Conservation (phyloP, 1,140 invertebrate genomes). For the Hetaerina americana region DNA sequence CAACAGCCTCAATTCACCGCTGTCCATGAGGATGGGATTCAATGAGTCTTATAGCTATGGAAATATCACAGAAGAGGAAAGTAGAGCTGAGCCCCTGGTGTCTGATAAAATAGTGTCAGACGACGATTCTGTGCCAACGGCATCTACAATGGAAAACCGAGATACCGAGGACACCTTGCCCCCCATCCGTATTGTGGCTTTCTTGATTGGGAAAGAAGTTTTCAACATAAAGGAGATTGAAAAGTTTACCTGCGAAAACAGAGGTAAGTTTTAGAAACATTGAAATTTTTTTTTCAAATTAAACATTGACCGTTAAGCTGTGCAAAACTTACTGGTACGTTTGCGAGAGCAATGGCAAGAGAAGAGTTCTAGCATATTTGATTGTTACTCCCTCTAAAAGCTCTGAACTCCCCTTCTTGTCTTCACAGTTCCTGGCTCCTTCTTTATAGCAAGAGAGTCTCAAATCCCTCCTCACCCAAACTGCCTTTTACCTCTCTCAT, state of each 20-base stretch:
- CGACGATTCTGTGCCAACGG: not conserved
- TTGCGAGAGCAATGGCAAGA: too few relatives aligned
- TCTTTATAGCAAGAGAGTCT: too few relatives aligned
- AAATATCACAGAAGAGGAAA: not conserved
- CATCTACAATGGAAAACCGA: not conserved
- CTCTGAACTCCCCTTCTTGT: too few relatives aligned
- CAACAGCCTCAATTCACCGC: conserved; percentile 43
- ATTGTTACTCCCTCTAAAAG: too few relatives aligned
- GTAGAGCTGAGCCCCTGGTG: not conserved
- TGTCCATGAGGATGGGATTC: conserved; percentile 26
- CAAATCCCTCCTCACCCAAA: too few relatives aligned
- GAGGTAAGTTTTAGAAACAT: too few relatives aligned
- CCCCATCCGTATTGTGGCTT: conserved; percentile 91
- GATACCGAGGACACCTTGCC: conserved; percentile 37
- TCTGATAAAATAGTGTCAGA: not conserved
- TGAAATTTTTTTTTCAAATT: too few relatives aligned
- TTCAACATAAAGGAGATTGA: conserved; percentile 81
- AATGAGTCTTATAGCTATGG: not conserved
- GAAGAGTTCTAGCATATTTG: too few relatives aligned
- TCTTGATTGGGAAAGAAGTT: conserved; percentile 90
- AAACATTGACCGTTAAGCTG: too few relatives aligned
- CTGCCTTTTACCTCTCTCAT: too few relatives aligned
- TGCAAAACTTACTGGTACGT: too few relatives aligned
- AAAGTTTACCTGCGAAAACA: conserved; percentile 92
- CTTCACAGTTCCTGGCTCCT: too few relatives aligned